A percentile compares a stretch with the other conserved stretches of the same genome.
phyloP scores from a whole-genome alignment of 2,797 vertebrate species.

The Mormyrops boulengeri region DNA sequence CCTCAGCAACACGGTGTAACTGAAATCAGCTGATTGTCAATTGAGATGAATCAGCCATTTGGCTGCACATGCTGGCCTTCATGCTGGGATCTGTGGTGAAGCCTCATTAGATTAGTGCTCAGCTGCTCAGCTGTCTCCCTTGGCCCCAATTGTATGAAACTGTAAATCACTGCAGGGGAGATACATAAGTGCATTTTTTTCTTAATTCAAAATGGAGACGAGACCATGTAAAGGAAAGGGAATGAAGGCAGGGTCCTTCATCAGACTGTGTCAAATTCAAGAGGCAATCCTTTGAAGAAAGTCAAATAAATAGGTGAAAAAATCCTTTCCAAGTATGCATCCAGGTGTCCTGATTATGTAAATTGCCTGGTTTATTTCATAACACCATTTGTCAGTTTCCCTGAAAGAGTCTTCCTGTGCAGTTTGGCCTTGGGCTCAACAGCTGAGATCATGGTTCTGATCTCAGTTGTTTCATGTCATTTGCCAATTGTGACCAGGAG shows the following conservation, averaged over 20 bases:
- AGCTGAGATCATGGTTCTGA: constrained; percentile 1
- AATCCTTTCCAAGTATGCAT: constrained; percentile 5
- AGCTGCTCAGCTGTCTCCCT: neutral
- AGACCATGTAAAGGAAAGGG: constrained; percentile 18
- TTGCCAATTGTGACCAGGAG: constrained; percentile 8
- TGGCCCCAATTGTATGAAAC: constrained; percentile 16
- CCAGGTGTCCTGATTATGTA: constrained; percentile 24
- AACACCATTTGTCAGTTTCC: neutral
- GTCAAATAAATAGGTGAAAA: neutral
- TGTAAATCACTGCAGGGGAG: constrained; percentile 28
- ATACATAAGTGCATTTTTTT: constrained; percentile 5
- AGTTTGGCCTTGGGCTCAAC: neutral
- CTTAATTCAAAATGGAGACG: constrained; percentile 32
- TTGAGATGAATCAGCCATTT: constrained; percentile 26
- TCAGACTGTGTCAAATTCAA: constrained; percentile 28
- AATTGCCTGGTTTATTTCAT: neutral
- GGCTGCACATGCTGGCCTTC: constrained; percentile 10
- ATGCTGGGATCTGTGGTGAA: constrained; percentile 1
- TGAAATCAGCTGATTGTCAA: constrained; percentile 20
- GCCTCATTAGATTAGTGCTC: constrained; percentile 28
- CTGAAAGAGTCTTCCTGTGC: neutral
- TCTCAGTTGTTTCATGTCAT: constrained; percentile 11
- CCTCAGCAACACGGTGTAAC: neutral
- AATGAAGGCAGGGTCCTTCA: constrained; percentile 26
- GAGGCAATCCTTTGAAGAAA: neutral